phyloP scores from a whole-genome alignment of 2,797 vertebrate species.

The Champsocephalus gunnari region DNA sequence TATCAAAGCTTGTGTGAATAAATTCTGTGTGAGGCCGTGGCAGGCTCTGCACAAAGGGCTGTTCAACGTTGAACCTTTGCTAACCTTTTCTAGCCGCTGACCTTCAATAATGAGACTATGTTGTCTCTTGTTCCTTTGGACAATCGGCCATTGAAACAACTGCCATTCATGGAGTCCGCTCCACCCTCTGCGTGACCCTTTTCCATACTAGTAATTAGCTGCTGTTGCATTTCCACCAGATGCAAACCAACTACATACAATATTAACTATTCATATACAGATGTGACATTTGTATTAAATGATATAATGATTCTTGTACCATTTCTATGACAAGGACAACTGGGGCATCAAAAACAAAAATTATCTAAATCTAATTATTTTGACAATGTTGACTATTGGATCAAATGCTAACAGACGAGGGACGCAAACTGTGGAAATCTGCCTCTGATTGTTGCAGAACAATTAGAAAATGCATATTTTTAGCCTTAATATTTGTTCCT shows the following conservation, averaged over 20 bases:
- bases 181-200: slow-evolving; percentile 76
- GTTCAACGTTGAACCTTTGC: slow-evolving; percentile 81
- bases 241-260: slow-evolving; percentile 51
- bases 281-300: slow-evolving; percentile 25
- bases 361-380: neutral
- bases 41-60: slow-evolving; percentile 71
- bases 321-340: neutral
- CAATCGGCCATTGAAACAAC: slow-evolving; percentile 85
- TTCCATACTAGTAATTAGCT: slow-evolving; percentile 76
- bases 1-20: slow-evolving; percentile 74
- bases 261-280: slow-evolving; percentile 53
- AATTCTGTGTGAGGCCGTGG: slow-evolving; percentile 67
- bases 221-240: slow-evolving; percentile 72
- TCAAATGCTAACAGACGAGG: neutral
- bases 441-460: slow-evolving; percentile 9
- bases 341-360: neutral
- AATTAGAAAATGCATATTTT: neutral
- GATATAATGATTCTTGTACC: slow-evolving; percentile 10
- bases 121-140: slow-evolving; percentile 84
- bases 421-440: neutral
- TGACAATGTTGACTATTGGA: neutral
- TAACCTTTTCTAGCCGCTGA: slow-evolving; percentile 83
- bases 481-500: slow-evolving; percentile 1
- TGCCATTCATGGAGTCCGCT: slow-evolving; percentile 76
- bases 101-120: slow-evolving; percentile 84